Evolutionary conservation across 2,113 vertebrate species (phyloP).

Genomic region (Brienomyrus longianalis): DNA sequence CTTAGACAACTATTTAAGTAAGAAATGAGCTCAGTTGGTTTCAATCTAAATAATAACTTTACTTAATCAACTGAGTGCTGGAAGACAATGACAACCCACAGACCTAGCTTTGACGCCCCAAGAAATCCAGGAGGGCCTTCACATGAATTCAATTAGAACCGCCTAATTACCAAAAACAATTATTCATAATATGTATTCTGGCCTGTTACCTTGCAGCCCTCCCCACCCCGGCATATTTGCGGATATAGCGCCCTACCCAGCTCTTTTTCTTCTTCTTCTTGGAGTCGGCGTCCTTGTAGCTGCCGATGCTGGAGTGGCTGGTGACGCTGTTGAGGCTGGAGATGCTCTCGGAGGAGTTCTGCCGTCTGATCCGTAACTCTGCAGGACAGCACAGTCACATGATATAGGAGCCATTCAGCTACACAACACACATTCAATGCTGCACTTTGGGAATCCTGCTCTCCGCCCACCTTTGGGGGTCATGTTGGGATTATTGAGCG

Average conservation of each 20-base stretch:
- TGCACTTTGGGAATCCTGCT: background rate
- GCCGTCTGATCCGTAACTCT: slow-evolving; percentile 83
- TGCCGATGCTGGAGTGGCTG: slow-evolving; percentile 86
- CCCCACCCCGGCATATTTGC: background rate
- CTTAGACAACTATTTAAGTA: background rate
- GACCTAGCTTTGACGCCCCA: background rate
- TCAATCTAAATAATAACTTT: background rate
- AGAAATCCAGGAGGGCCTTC: background rate
- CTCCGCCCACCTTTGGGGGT: slow-evolving; percentile 66
- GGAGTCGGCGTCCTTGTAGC: slow-evolving; percentile 80
- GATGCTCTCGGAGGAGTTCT: slow-evolving; percentile 95
- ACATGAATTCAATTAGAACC: background rate
- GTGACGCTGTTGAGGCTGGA: slow-evolving; percentile 91
- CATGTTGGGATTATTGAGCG: slow-evolving; percentile 73
- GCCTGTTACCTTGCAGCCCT: background rate
- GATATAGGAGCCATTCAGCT: background rate
- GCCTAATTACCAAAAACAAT: background rate
- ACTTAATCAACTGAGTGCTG: background rate
- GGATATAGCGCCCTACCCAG: slow-evolving; percentile 65
- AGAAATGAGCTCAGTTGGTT: background rate
- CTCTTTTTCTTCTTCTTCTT: slow-evolving; percentile 98
- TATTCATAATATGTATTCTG: background rate
- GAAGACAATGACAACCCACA: background rate
- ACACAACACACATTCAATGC: background rate
- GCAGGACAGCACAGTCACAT: background rate